Evolutionary conservation across 2,797 vertebrate species (phyloP).

Genomic region (Semaprochilodus insignis): DNA sequence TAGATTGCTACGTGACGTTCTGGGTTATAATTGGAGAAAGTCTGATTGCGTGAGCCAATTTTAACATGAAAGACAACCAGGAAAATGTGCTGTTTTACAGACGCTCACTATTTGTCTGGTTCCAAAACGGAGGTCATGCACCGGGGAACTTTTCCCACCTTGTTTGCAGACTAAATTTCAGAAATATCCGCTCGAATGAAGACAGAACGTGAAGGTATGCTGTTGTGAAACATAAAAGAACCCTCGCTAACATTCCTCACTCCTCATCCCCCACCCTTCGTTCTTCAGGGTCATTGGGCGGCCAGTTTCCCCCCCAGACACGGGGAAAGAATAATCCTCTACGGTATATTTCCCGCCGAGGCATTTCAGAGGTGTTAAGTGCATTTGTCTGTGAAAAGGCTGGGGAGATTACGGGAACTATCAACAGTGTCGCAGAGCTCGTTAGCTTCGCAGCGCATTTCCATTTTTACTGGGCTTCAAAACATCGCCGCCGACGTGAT

Average conservation of each 20-base stretch:
- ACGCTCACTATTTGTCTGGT: neutral
- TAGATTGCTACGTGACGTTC: neutral
- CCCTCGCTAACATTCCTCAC: conserved; percentile 29
- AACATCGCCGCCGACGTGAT: conserved; percentile 54
- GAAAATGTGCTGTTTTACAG: neutral
- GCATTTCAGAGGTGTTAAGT: conserved; percentile 53
- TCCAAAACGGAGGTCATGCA: conserved; percentile 2
- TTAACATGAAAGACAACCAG: neutral
- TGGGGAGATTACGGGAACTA: conserved; percentile 61
- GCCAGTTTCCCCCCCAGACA: conserved; percentile 39
- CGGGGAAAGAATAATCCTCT: conserved; percentile 48
- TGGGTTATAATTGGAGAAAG: neutral
- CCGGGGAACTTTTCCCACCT: neutral
- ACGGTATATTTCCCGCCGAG: conserved; percentile 41
- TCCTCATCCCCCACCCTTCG: neutral
- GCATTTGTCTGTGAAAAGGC: conserved; percentile 63
- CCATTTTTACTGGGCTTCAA: conserved; percentile 60
- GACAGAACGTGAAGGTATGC: conserved; percentile 16
- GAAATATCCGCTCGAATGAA: neutral
- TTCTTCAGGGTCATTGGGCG: conserved; percentile 48
- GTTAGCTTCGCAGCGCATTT: conserved; percentile 63
- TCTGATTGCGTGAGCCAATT: neutral
- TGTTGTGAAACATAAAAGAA: conserved; percentile 39
- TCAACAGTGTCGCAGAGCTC: conserved; percentile 62
- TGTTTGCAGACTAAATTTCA: conserved; percentile 28